Evolutionary conservation across 1,140 invertebrate species (phyloP), one percentile per base, ranked within the genome.

Genomic region (Halictus rubicundus): DNA sequence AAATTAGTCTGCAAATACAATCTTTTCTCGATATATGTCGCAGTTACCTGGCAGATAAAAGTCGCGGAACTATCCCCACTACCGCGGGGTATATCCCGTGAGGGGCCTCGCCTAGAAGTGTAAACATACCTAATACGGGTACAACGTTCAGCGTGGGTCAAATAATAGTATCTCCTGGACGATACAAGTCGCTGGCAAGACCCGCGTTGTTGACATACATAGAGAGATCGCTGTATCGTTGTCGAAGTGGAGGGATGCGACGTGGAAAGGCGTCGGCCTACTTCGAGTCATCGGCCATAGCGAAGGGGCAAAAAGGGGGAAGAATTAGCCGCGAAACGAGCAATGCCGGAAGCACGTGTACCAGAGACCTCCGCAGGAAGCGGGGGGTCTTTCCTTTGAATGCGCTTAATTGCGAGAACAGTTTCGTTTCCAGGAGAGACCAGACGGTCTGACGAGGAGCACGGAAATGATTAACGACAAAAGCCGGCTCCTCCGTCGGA

Each of bases 401-500:
- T 87, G 78, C 77, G 85, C 83, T 88, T 87, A 88, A 88, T 88
- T 88, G 87, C 87, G 76, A 88, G 84, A 81, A 88, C 86, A 83
- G 84, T 87, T 87, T 87, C 78, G 76, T 81, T 86, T 81, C 39
- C 68, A 81, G 83, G 39, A 78, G 68, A 54, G 61, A 81, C 61
- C 68, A 74, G 77, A 66, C 82, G 32, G 77, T 63, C 71, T 76
- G 80, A 84, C 81, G 86, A 84, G 74, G 82, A 87, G 73, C 54
- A 80, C 84, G 88, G 83, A 87, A 88, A 87, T 89, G 87, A 89
- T 89, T 87, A 89, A 89, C 85, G 85, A 87, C 83, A 88, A 87
- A 87, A 75, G 75, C 21, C 54, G 79, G 76, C 78, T 78, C 79
- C 82, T 42, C 61, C 60, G 82, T 78, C 19, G 82, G 70, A 73